Percentiles rank a stretch among this genome's conserved stretches.
Conservation (phyloP, 1,140 invertebrate species). For the Atta texana region DNA sequence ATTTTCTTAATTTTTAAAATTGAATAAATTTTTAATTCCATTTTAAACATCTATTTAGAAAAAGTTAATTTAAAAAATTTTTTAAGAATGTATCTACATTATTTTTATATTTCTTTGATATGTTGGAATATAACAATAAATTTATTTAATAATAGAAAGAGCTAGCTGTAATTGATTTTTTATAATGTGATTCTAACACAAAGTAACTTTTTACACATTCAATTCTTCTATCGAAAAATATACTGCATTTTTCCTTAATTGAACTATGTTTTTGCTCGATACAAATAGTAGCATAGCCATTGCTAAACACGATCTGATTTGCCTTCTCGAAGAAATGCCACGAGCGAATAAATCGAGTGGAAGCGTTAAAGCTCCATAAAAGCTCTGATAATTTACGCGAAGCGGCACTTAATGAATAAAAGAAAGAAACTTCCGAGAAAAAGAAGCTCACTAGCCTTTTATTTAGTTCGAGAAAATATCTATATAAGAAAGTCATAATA, state of each 20-base stretch:
- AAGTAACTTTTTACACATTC: background rate
- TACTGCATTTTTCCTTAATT: conserved; percentile 10
- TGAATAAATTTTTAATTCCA: background rate
- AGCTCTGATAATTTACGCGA: conserved; percentile 54
- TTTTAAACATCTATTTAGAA: background rate
- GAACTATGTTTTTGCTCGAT: conserved; percentile 29
- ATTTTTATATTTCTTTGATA: background rate
- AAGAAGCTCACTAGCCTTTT: conserved; percentile 18
- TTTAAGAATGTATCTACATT: background rate
- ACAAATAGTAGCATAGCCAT: conserved; percentile 25
- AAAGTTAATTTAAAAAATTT: background rate
- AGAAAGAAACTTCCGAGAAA: conserved; percentile 28
- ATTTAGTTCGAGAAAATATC: conserved; percentile 26
- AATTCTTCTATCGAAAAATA: background rate
- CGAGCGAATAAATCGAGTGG: conserved; percentile 38
- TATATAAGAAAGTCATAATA: conserved; percentile 7
- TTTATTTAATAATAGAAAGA: background rate
- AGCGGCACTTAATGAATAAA: conserved; percentile 59
- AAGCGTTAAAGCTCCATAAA: conserved; percentile 37
- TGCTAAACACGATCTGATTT: conserved; percentile 43
- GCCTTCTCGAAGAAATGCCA: conserved; percentile 43
- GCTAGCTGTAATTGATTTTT: background rate
- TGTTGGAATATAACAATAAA: background rate
- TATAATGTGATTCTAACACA: background rate
- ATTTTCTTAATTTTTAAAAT: background rate